Percentiles rank a stretch among this genome's conserved stretches.
Evolutionary conservation across 2,888 invertebrate species (phyloP).

Genomic region (Cylindroiulus punctatus): DNA sequence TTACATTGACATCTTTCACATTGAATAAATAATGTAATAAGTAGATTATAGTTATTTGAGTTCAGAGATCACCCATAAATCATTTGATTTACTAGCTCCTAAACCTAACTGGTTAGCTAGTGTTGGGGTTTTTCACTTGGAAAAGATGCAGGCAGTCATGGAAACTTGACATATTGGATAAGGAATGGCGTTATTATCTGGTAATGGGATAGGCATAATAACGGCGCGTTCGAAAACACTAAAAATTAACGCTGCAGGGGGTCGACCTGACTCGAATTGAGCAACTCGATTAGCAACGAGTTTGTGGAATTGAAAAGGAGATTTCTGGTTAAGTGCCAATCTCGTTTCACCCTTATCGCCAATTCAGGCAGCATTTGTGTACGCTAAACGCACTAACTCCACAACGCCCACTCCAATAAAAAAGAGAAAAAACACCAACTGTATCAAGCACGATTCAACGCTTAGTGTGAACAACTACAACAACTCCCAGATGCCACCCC

Average conservation of each 20-base stretch:
- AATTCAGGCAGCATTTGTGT: conserved; percentile 8
- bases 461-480: conserved; percentile 16
- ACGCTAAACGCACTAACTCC: neutral
- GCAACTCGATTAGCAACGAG: conserved; percentile 18
- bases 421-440: neutral
- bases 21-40: no score
- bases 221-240: neutral
- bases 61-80: no score
- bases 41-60: no score
- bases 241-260: neutral
- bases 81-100: no score
- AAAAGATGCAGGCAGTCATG: no score
- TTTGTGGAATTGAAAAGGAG: neutral
- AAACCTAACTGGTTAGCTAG: no score
- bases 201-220: neutral
- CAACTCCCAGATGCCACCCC: neutral
- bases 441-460: neutral
- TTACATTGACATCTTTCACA: no score
- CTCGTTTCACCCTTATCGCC: neutral
- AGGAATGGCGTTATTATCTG: neutral
- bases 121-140: no score
- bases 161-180: no score
- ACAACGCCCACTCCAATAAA: neutral
- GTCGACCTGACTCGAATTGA: neutral
- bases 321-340: conserved; percentile 18